These are phyloP conservation scores for Thalassophryne amazonica DNA, from an alignment of 2,797 vertebrate species.

Conservation along the genomic window DNA sequence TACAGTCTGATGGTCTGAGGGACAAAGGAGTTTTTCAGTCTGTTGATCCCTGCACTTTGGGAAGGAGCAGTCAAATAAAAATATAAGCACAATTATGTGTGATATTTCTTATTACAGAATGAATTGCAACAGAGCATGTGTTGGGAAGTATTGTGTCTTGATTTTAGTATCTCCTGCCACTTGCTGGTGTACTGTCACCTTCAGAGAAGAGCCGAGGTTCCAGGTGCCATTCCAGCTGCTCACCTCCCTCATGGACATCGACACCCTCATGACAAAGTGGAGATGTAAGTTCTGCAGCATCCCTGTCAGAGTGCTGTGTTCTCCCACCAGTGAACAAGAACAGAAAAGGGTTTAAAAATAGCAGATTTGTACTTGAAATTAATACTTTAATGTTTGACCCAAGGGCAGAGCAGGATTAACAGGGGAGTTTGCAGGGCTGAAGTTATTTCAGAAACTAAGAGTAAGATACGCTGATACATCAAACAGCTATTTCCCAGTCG, in stretches of 20 bases:
- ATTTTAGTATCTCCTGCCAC: too few relatives aligned
- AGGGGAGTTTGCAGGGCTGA: neutral
- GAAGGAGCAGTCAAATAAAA: too few relatives aligned
- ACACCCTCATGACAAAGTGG: conserved; percentile 97
- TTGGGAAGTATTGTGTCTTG: too few relatives aligned
- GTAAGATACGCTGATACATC: conserved; percentile 9
- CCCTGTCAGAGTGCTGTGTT: neutral
- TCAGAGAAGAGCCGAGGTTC: conserved; percentile 94
- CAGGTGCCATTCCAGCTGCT: conserved; percentile 97
- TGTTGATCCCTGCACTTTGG: too few relatives aligned
- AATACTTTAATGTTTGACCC: neutral
- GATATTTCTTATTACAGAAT: too few relatives aligned
- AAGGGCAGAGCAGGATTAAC: conserved; percentile 5
- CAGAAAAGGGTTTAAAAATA: neutral
- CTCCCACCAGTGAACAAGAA: neutral
- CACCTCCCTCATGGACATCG: conserved; percentile 92
- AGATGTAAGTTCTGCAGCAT: conserved; percentile 84
- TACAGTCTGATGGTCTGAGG: too few relatives aligned
- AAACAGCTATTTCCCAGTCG: conserved; percentile 1
- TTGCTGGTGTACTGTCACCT: neutral
- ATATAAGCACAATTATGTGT: too few relatives aligned
- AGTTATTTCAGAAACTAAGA: conserved; percentile 13
- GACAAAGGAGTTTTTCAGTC: too few relatives aligned
- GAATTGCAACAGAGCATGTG: too few relatives aligned
- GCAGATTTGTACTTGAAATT: neutral